A percentile compares a stretch with the other conserved stretches of the same genome.
These are phyloP conservation scores for Ophonus ardosiacus DNA, from an alignment of 2,888 invertebrate genomes.

Conservation along the genomic window DNA sequence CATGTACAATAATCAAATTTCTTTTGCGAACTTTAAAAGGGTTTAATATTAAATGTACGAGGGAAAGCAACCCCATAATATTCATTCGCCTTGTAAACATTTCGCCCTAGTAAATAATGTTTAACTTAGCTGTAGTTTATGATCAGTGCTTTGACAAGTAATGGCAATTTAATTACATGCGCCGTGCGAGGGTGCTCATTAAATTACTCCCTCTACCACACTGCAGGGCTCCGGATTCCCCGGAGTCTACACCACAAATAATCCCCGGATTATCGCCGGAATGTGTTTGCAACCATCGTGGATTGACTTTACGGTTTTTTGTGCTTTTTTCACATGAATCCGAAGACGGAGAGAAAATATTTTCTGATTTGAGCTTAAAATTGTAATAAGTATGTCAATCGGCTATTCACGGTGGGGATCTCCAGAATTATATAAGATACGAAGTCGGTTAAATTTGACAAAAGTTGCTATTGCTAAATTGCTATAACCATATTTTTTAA, in stretches of 20 bases:
- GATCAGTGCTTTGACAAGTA: constrained; percentile 66
- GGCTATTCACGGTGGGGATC: no score
- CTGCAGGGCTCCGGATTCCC: constrained; percentile 8
- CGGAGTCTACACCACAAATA: constrained; percentile 52
- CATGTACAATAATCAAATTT: neutral
- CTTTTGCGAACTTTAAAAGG: neutral
- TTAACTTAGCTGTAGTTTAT: constrained; percentile 34
- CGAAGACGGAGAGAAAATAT: neutral
- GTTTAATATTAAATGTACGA: neutral
- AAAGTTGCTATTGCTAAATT: no score
- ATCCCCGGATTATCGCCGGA: constrained; percentile 60
- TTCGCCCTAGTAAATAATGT: constrained; percentile 41
- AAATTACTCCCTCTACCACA: constrained; percentile 32
- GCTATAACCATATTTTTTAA: no score
- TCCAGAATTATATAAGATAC: no score
- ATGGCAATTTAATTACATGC: constrained; percentile 67
- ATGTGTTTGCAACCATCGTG: constrained; percentile 49
- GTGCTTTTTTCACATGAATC: neutral
- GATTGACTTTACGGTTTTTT: constrained; percentile 56
- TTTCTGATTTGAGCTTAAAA: no score
- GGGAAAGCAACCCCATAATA: neutral
- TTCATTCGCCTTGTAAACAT: constrained; percentile 17
- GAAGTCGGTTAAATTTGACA: no score
- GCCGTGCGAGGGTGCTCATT: constrained; percentile 45
- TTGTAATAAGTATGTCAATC: no score